Percentiles rank a stretch among this genome's conserved stretches.
phyloP scores from a whole-genome alignment of 2,888 invertebrate genomes.

The Cephus rjabovi region DNA sequence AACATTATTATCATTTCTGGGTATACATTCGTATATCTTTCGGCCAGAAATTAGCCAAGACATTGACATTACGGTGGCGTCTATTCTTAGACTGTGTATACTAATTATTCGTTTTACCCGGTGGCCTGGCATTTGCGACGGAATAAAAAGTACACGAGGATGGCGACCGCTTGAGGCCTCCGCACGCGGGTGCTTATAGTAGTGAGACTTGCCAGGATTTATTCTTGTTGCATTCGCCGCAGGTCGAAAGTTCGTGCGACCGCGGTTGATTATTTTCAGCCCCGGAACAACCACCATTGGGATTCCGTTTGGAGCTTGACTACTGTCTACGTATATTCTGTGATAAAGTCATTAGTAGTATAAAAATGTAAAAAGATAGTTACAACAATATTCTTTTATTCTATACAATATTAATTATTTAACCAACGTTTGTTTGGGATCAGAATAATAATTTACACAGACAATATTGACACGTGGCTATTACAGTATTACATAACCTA shows the following conservation, averaged over 20 bases:
- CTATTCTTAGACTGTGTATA: constrained; percentile 17
- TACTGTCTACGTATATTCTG: neutral
- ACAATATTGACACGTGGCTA: neutral
- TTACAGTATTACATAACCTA: neutral
- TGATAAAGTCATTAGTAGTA: neutral
- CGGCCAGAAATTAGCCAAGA: constrained; percentile 9
- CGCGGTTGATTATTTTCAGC: constrained; percentile 58
- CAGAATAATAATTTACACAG: too few species aligned
- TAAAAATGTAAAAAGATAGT: too few species aligned
- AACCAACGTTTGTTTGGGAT: too few species aligned
- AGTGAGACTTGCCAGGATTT: constrained; percentile 21
- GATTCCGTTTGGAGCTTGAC: constrained; percentile 38
- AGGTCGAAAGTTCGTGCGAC: constrained; percentile 61
- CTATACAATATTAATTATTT: too few species aligned
- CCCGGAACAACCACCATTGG: constrained; percentile 53
- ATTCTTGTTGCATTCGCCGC: constrained; percentile 55
- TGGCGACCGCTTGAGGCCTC: constrained; percentile 22
- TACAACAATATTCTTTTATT: too few species aligned
- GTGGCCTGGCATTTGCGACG: constrained; percentile 15
- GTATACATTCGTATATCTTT: neutral
- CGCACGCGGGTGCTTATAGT: constrained; percentile 26
- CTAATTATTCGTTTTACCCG: constrained; percentile 18
- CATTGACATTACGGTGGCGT: constrained; percentile 22
- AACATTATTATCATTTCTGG: neutral
- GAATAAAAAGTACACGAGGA: constrained; percentile 18